A percentile compares a stretch with the other conserved stretches of the same genome.
Conservation (phyloP, 2,888 invertebrate genomes). For the Drosophila robusta region DNA sequence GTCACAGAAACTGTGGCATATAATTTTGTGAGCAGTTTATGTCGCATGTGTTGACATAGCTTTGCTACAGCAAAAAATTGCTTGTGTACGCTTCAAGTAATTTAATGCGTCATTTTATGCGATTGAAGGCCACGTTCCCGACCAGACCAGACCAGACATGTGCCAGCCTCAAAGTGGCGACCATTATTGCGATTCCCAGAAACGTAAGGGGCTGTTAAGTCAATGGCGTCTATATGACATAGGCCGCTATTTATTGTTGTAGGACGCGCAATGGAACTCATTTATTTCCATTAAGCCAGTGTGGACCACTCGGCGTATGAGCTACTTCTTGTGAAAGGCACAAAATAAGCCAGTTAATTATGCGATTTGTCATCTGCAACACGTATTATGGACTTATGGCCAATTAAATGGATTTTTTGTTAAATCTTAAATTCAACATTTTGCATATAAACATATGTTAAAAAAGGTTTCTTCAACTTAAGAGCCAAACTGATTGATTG, state of each 20-base stretch:
- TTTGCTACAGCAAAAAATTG: conserved; percentile 31
- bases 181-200: conserved; percentile 19
- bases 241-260: conserved; percentile 54
- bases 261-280: conserved; percentile 43
- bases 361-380: conserved; percentile 62
- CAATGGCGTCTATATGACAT: conserved; percentile 38
- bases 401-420: conserved; percentile 24
- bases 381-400: conserved; percentile 9
- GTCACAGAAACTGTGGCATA: conserved; percentile 45
- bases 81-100: conserved; percentile 56
- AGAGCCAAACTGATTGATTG: no score
- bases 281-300: conserved; percentile 69
- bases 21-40: conserved; percentile 38
- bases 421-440: no score
- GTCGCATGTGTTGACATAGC: conserved; percentile 44
- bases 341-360: conserved; percentile 69
- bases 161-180: conserved; percentile 28
- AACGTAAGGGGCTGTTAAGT: neutral
- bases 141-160: conserved; percentile 36
- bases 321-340: conserved; percentile 43
- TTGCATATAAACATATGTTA: no score
- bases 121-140: conserved; percentile 50
- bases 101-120: conserved; percentile 62
- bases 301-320: conserved; percentile 44
- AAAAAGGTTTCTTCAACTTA: no score